Percentiles rank a stretch among this genome's conserved stretches.
phyloP scores from a whole-genome alignment of 2,797 vertebrate species.

The Selene dorsalis region DNA sequence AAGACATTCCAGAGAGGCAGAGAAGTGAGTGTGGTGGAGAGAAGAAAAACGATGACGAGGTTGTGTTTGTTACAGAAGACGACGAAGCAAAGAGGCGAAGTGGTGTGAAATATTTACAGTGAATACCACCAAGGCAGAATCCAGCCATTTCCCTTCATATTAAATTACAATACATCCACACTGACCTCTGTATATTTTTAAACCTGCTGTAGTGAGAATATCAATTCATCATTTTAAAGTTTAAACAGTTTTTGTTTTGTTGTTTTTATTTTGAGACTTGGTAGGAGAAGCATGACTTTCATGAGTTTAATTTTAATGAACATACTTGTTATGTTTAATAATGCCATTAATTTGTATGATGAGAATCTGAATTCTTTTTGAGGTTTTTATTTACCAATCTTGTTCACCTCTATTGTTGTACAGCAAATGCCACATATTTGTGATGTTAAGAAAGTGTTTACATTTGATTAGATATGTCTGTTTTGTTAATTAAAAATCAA shows the following conservation, averaged over 20 bases:
- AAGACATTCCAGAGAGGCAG: slow-evolving; percentile 57
- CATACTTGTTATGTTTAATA: not conserved
- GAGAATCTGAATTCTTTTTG: not conserved
- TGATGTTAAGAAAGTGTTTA: not conserved
- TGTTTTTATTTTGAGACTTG: not conserved
- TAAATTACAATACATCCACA: not conserved
- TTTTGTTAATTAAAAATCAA: not conserved
- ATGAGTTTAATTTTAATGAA: not conserved
- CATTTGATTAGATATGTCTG: too few relatives aligned
- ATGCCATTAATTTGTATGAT: not conserved
- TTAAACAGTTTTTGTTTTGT: not conserved
- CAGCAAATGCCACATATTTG: not conserved
- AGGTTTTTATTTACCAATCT: not conserved
- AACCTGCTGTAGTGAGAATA: not conserved
- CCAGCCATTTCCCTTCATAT: too few relatives aligned
- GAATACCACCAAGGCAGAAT: not conserved
- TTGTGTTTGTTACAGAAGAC: slow-evolving; percentile 21
- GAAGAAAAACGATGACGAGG: slow-evolving; percentile 18
- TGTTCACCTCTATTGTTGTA: not conserved
- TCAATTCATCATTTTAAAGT: not conserved
- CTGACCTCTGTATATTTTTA: not conserved
- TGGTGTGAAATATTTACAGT: slow-evolving; percentile 23
- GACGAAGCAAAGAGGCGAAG: slow-evolving; percentile 34
- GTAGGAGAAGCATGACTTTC: not conserved
- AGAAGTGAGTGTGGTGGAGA: slow-evolving; percentile 18